Evolutionary conservation across 2,888 invertebrate species (phyloP), one percentile per base, ranked within the genome.

Genomic region (Drosophila lutescens): DNA sequence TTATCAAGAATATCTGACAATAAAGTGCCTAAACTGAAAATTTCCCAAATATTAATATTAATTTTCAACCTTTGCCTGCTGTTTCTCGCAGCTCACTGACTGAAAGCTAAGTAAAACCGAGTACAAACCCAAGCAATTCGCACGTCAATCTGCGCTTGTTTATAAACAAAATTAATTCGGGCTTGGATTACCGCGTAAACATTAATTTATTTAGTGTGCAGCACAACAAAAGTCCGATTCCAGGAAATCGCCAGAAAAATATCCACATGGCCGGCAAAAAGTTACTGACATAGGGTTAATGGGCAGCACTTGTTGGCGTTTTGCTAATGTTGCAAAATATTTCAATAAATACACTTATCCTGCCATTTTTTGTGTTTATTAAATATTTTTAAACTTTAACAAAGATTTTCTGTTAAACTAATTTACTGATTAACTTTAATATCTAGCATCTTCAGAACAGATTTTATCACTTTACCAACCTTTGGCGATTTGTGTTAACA

Each of bases 11-110:
- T 12, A 46, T 13, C 10, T 26, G 9, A 2, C n/a, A 46, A 15
- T 30, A 10, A 30, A 26, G 1, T 54, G 26, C 8, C 13, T 17
- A 4, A 34, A 40, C 13, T 30, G n/a, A n/a, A 9, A 15, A 32
- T 36, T 26, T 26, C 7, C 26, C 7, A 1, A 26, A 26, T 26
- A 26, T 7, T 26, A 26, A 26, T 26, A 23, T 23, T 23, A 30
- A 30, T 30, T 34, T 8, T 36, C 36, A 34, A 41, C 62, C 47
- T 23, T 40, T 17, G 10, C 40, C 13, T 8, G 32, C 32, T 32
- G 26, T 26, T 8, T 38, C 20, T 7, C 4, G 15, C 61, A 38
- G 32, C 62, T 23, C 46, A 47, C 61, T 62, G 41, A 41, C 47
- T 23, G n/a, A 7, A 17, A 41, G 9, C 8, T 5, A 49, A 49